Percentiles rank a stretch among this genome's conserved stretches.
phyloP scores from a whole-genome alignment of 2,888 invertebrate species.

The Electrophaes corylata region DNA sequence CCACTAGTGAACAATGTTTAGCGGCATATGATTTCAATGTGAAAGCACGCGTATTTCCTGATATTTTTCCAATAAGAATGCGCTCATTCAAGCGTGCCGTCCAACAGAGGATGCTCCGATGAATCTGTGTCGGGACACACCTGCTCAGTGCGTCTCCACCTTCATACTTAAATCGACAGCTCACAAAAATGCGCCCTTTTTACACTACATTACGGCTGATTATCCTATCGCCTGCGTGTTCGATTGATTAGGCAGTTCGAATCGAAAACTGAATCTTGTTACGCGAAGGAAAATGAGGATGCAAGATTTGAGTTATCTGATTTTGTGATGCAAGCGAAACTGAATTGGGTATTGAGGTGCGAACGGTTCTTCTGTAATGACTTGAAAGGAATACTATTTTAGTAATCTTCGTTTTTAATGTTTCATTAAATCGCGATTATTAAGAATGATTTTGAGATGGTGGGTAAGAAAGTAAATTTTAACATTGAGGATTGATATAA shows the following conservation, averaged over 20 bases:
- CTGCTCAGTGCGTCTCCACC: conserved; percentile 33
- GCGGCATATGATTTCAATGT: conserved; percentile 19
- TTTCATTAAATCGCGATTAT: background rate
- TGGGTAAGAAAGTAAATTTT: too few species aligned
- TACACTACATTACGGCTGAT: conserved; percentile 18
- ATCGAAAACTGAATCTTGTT: conserved; percentile 28
- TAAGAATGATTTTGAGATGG: too few species aligned
- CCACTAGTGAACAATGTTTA: conserved; percentile 8
- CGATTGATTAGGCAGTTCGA: conserved; percentile 29
- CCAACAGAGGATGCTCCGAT: conserved; percentile 32
- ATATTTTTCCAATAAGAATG: conserved; percentile 37
- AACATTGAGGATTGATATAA: too few species aligned
- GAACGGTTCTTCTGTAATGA: conserved; percentile 4
- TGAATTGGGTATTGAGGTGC: conserved; percentile 5
- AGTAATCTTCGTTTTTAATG: background rate
- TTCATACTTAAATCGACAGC: conserved; percentile 19
- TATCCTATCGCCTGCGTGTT: conserved; percentile 10
- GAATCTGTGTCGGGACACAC: conserved; percentile 32
- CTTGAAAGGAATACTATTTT: background rate
- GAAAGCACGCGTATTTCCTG: conserved; percentile 23
- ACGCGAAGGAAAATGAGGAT: conserved; percentile 25
- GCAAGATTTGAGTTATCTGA: conserved; percentile 29
- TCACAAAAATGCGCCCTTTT: conserved; percentile 27
- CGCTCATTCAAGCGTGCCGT: conserved; percentile 30
- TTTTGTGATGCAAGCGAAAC: conserved; percentile 24